These are phyloP conservation scores for Corvus hawaiiensis DNA, from an alignment of 2,113 vertebrate species.

Conservation along the genomic window DNA sequence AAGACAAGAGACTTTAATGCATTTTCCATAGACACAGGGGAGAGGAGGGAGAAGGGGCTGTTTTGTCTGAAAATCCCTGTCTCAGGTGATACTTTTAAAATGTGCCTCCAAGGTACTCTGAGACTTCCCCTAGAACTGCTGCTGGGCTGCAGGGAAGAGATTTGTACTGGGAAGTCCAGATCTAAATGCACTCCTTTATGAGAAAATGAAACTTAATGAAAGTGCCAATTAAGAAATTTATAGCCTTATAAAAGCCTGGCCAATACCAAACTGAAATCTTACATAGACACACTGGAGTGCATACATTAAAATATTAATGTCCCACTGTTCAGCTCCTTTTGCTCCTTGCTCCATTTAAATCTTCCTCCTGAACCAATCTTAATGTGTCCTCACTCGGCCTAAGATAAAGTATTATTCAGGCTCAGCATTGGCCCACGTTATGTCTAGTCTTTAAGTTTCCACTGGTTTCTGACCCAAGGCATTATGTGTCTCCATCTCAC, in stretches of 20 bases:
- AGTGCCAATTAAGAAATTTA: constrained; percentile 8
- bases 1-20: constrained; percentile 1
- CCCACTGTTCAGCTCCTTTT: background rate
- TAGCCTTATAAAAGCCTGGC: background rate
- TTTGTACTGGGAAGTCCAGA: background rate
- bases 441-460: constrained; percentile 55
- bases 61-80: background rate
- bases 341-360: background rate
- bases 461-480: constrained; percentile 57
- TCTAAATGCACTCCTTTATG: background rate
- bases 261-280: background rate
- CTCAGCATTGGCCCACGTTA: constrained; percentile 35
- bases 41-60: background rate
- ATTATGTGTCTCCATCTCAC: constrained; percentile 63
- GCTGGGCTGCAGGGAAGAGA: background rate
- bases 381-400: constrained; percentile 45
- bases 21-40: background rate
- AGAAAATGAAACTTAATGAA: background rate
- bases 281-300: accelerated
- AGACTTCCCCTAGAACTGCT: background rate
- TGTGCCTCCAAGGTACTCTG: accelerated
- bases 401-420: constrained; percentile 58
- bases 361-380: background rate
- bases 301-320: background rate
- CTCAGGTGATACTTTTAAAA: background rate